phyloP scores from a whole-genome alignment of 2,797 vertebrate species.

The Morus bassanus region DNA sequence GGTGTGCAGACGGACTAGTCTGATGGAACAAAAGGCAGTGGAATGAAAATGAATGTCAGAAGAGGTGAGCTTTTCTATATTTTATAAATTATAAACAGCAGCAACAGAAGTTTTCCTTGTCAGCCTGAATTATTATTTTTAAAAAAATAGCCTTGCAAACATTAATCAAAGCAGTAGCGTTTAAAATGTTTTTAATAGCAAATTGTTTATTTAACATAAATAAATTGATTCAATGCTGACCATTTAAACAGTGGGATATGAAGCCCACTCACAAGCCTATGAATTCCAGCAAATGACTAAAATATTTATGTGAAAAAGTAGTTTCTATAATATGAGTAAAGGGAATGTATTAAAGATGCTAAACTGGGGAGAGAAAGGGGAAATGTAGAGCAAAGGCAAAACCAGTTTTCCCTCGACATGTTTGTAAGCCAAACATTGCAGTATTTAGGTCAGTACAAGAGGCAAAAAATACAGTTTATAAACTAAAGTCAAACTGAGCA shows the following conservation, averaged over 20 bases:
- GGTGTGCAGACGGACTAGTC: conserved; percentile 12
- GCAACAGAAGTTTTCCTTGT: background rate
- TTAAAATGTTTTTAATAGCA: background rate
- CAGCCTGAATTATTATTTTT: background rate
- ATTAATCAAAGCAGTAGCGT: background rate
- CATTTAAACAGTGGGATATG: background rate
- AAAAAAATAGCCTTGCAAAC: background rate
- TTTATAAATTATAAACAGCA: background rate
- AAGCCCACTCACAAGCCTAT: background rate
- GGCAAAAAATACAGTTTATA: background rate
- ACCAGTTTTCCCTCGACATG: background rate
- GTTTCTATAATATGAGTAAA: background rate
- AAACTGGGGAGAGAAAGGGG: background rate
- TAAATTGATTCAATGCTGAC: background rate
- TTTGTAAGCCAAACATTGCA: conserved; percentile 36
- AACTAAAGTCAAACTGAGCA: background rate
- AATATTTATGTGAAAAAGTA: background rate
- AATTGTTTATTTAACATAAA: background rate
- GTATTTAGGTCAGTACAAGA: background rate
- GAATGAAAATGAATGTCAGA: conserved; percentile 5
- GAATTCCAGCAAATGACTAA: background rate
- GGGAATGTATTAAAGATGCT: background rate
- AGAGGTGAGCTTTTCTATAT: background rate
- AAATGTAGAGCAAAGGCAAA: conserved; percentile 36
- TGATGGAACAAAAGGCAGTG: background rate